Percentiles rank a stretch among this genome's conserved stretches.
Conservation (phyloP, 1,140 invertebrate species). For the Caenorhabditis remanei region DNA sequence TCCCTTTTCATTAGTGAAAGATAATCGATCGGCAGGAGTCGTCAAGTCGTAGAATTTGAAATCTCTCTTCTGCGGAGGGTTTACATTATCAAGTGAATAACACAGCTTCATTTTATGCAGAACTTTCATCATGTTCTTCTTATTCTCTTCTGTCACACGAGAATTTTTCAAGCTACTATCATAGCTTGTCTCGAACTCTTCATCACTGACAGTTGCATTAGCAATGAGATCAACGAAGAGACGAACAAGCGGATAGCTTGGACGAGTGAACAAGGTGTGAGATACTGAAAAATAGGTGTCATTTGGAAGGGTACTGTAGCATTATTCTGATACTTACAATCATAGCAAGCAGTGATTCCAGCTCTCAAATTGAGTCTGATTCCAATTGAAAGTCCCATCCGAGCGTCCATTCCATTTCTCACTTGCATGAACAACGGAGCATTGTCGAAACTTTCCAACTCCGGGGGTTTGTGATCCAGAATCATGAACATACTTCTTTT, state of each 20-base stretch:
- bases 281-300: background rate
- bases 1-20: background rate
- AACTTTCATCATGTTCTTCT: background rate
- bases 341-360: conserved; percentile 22
- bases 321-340: conserved; percentile 2
- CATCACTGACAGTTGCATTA: background rate
- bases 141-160: background rate
- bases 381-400: background rate
- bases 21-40: background rate
- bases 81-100: background rate
- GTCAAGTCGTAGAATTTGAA: conserved; percentile 15
- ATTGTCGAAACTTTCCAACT: background rate
- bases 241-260: background rate
- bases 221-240: background rate
- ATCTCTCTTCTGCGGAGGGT: background rate
- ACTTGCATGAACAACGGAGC: background rate
- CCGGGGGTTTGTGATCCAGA: too few species aligned
- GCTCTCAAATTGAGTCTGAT: background rate
- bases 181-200: background rate
- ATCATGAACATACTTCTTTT: background rate
- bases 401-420: background rate
- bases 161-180: background rate
- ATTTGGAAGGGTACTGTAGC: background rate
- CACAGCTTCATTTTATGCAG: background rate
- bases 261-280: background rate